Percentiles rank a stretch among this genome's conserved stretches.
Conservation (phyloP, 2,113 vertebrate species). For the Tretioscincus oriximinensis region DNA sequence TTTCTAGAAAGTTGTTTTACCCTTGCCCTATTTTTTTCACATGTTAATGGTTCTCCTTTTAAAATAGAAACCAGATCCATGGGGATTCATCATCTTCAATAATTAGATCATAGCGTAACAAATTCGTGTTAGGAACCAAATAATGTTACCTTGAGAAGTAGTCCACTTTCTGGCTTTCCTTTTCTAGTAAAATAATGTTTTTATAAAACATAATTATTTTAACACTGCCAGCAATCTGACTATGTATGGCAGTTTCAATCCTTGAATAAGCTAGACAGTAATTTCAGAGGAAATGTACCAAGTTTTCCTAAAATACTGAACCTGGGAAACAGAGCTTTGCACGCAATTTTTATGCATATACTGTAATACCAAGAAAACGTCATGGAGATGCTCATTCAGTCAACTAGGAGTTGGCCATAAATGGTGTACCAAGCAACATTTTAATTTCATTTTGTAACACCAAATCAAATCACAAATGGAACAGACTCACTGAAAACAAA, state of each 20-base stretch:
- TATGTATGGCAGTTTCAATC: not conserved
- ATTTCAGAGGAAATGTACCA: not conserved
- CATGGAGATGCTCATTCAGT: no score
- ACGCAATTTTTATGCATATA: not conserved
- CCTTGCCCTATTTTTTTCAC: slow-evolving; percentile 64
- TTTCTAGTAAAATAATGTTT: not conserved
- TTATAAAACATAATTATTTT: not conserved
- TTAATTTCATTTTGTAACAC: not conserved
- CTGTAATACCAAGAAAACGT: no score
- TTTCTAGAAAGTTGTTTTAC: slow-evolving; percentile 42
- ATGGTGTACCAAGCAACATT: not conserved
- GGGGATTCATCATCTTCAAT: slow-evolving; percentile 49
- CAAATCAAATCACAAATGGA: no score
- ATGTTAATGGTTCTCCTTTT: slow-evolving; percentile 56
- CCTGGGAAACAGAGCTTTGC: not conserved
- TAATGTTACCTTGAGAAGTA: not conserved
- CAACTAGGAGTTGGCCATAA: no score
- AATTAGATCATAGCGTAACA: slow-evolving; percentile 48
- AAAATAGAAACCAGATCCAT: slow-evolving; percentile 59
- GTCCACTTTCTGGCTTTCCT: not conserved
- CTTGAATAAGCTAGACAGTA: not conserved
- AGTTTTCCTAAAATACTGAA: not conserved
- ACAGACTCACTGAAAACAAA: no score
- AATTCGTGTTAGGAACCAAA: slow-evolving; percentile 17
- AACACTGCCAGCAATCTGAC: not conserved